Percentiles rank a stretch among this genome's conserved stretches.
These are phyloP conservation scores for Coregonus suidteri DNA, from an alignment of 2,797 vertebrate genomes.

Conservation along the genomic window DNA sequence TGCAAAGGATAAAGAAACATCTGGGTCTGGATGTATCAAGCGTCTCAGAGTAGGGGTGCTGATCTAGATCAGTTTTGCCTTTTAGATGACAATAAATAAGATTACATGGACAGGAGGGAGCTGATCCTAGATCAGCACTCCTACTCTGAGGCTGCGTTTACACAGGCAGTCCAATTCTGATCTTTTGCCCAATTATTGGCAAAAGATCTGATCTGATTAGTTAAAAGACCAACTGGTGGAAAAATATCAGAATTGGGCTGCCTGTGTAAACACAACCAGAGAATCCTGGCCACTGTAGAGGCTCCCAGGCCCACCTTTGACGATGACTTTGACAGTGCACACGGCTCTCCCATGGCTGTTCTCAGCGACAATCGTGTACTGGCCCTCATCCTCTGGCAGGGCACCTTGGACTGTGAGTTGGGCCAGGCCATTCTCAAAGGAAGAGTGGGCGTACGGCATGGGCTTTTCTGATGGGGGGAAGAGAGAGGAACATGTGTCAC, in stretches of 20 bases:
- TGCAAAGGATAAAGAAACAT: background rate
- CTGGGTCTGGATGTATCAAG: background rate
- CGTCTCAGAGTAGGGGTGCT: background rate
- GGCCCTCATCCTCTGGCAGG: slow-evolving; percentile 77
- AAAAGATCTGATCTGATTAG: too few species aligned
- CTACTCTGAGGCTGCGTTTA: too few species aligned
- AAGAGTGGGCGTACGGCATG: slow-evolving; percentile 73
- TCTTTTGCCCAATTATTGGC: too few species aligned
- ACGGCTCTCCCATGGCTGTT: slow-evolving; percentile 75
- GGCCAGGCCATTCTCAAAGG: slow-evolving; percentile 73
- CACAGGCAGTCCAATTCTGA: too few species aligned
- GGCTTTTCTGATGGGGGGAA: slow-evolving; percentile 69
- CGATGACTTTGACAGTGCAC: slow-evolving; percentile 77
- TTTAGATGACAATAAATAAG: background rate
- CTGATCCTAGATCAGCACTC: background rate
- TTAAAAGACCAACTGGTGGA: too few species aligned
- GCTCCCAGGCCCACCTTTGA: slow-evolving; percentile 74
- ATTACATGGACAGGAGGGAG: background rate
- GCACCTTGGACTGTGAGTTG: slow-evolving; percentile 77
- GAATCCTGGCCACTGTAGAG: background rate
- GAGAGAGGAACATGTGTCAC: background rate
- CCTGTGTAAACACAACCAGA: too few species aligned
- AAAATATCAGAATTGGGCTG: too few species aligned
- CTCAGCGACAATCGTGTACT: slow-evolving; percentile 81
- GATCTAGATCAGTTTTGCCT: background rate